phyloP scores from a whole-genome alignment of 2,888 invertebrate species.

The Tipula vernalis region DNA sequence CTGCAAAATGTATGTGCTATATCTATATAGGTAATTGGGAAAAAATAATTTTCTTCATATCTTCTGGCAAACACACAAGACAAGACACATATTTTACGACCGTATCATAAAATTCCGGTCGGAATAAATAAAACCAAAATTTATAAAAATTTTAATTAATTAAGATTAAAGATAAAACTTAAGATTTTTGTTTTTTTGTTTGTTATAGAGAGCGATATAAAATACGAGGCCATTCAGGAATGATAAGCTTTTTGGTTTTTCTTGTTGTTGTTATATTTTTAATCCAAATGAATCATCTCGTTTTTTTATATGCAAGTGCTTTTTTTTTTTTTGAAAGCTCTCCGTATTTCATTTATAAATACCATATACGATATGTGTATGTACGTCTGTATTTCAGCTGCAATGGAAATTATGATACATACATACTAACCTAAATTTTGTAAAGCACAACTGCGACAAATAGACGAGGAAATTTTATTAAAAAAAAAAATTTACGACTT shows the following conservation, averaged over 20 bases:
- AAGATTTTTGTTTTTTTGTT: too few species aligned
- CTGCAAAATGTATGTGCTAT: too few species aligned
- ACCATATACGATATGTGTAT: neutral
- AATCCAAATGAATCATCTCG: neutral
- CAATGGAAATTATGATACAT: neutral
- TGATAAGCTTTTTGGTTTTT: neutral
- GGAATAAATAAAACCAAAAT: neutral
- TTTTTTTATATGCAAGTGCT: neutral
- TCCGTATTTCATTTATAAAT: neutral
- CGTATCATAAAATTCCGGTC: neutral
- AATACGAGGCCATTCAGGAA: neutral
- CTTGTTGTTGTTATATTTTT: neutral
- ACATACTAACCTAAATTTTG: neutral
- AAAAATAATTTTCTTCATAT: neutral
- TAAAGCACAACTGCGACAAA: neutral
- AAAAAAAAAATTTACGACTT: neutral
- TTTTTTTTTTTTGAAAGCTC: neutral
- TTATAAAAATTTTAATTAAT: neutral
- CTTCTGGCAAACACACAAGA: neutral
- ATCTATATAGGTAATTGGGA: neutral
- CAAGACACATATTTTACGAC: neutral
- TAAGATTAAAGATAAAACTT: neutral
- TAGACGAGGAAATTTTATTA: too few species aligned
- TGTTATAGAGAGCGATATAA: neutral
- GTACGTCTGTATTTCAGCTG: neutral